Evolutionary conservation across 2,797 vertebrate genomes (phyloP).

Genomic region (Hozukius guyotensis): DNA sequence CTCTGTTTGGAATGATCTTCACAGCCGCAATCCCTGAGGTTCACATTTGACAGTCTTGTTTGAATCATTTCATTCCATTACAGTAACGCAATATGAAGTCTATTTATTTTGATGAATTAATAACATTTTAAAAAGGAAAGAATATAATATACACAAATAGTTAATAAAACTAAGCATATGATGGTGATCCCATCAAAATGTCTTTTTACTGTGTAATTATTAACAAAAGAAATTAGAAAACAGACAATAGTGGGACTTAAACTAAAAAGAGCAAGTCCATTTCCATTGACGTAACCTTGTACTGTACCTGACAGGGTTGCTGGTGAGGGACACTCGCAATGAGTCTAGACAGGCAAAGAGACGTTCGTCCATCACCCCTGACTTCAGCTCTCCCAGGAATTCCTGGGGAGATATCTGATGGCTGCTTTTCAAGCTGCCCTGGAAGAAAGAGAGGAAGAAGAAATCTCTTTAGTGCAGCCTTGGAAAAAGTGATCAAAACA

Average conservation of each 20-base stretch:
- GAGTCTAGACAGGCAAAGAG: conserved; percentile 94
- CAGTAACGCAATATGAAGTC: not conserved
- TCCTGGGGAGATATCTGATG: conserved; percentile 94
- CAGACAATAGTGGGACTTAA: not conserved
- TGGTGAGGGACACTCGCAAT: conserved; percentile 94
- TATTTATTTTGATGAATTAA: not conserved
- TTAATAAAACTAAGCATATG: not conserved
- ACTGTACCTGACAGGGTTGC: conserved; percentile 97
- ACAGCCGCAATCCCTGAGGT: not conserved
- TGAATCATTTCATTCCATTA: not conserved
- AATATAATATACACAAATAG: not conserved
- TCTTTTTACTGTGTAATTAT: not conserved
- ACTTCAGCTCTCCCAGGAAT: conserved; percentile 94
- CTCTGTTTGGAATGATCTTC: not conserved
- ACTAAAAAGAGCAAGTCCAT: not conserved
- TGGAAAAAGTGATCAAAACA: not conserved
- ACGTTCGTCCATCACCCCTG: conserved; percentile 90
- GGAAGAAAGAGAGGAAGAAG: conserved; percentile 23
- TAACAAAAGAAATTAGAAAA: not conserved
- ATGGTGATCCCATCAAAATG: not conserved
- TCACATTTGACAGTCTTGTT: not conserved
- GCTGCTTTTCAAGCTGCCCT: conserved; percentile 92
- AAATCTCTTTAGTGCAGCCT: not conserved
- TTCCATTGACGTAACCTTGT: not conserved
- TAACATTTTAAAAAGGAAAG: not conserved